Base-by-base conservation (phyloP, 2,113 vertebrate species). In the Zosterops japonicus region DNA sequence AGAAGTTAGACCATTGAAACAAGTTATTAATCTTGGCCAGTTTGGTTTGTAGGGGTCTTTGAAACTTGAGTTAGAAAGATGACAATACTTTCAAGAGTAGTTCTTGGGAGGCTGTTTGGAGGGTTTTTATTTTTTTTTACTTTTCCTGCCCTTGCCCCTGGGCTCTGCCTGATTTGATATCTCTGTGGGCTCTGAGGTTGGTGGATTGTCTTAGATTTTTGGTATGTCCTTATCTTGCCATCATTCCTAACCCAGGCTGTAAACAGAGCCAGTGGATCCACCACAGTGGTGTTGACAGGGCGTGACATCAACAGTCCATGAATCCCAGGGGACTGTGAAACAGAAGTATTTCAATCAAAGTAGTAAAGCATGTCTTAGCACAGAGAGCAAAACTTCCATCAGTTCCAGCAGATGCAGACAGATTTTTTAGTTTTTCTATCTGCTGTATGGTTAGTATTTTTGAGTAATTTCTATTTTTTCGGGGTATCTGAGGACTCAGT, bases 91-190 rank as follows among this genome's bases (percentile, higher is more conserved):
- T 69, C 7, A 24, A 42, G 20, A 56, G 5, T 46, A 39, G 7
- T 6, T 79, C 6, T 76, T 79, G n/a, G 9, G 9, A 63, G 39
- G 23, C 11, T 49, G 7, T 36, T 42, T 11, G n/a, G 11, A 22
- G 13, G 11, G 0, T 0, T 24, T 39, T 49, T 8, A 1, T 14
- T 5, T n/a, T 64, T 46, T 68, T 77, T 61, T 52, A 11, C 27
- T 70, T 71, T 68, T 47, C 2, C 10, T 70, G 27, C 42, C 31
- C 3, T 83, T 86, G 18, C 9, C 22, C 17, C 17, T 17, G 11
- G 39, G 55, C 13, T 60, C 11, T 65, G 39, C 18, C 35, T 78
- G 17, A 27, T 69, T 70, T 69, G 60, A 20, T 8, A 36, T 77
- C 20, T 23, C 41, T 46, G 14, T 75, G 49, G 31, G 6, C 42